phyloP scores from a whole-genome alignment of 2,888 invertebrate genomes.

The Ophioninae sp. region DNA sequence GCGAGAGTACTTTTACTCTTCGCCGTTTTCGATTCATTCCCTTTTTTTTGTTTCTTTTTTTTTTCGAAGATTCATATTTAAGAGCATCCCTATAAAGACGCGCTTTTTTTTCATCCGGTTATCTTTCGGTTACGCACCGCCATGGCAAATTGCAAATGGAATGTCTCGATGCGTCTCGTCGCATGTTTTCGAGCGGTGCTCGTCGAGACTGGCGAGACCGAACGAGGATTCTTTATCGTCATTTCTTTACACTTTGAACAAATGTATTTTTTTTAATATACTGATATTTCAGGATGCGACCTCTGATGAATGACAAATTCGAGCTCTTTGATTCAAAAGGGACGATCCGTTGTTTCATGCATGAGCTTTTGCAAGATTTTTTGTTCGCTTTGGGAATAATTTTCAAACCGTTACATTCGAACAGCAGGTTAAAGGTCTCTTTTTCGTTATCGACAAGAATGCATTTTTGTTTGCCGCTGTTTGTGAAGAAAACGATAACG shows the following conservation, averaged over 20 bases:
- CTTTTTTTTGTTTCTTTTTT: slow-evolving; percentile 12
- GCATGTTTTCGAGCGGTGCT: slow-evolving; percentile 14
- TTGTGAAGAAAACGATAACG: background rate
- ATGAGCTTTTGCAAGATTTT: background rate
- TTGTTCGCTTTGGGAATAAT: background rate
- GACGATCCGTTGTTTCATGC: background rate
- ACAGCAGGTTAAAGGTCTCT: background rate
- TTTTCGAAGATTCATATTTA: background rate
- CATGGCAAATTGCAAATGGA: slow-evolving; percentile 34
- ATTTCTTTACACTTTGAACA: slow-evolving; percentile 4
- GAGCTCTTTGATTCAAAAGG: too few species aligned
- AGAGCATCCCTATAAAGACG: slow-evolving; percentile 4
- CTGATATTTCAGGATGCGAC: too few species aligned
- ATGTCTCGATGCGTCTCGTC: slow-evolving; percentile 27
- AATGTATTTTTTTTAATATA: background rate
- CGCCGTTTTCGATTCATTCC: too few species aligned
- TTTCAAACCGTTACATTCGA: background rate
- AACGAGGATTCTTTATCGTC: background rate
- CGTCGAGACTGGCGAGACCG: slow-evolving; percentile 24
- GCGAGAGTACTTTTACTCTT: background rate
- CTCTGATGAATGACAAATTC: too few species aligned
- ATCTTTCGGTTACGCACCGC: slow-evolving; percentile 13
- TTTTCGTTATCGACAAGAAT: background rate
- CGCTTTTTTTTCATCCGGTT: background rate
- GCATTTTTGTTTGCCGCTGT: background rate